A percentile compares a stretch with the other conserved stretches of the same genome.
phyloP scores from a whole-genome alignment of 2,797 vertebrate species.

The Danionella dracula region DNA sequence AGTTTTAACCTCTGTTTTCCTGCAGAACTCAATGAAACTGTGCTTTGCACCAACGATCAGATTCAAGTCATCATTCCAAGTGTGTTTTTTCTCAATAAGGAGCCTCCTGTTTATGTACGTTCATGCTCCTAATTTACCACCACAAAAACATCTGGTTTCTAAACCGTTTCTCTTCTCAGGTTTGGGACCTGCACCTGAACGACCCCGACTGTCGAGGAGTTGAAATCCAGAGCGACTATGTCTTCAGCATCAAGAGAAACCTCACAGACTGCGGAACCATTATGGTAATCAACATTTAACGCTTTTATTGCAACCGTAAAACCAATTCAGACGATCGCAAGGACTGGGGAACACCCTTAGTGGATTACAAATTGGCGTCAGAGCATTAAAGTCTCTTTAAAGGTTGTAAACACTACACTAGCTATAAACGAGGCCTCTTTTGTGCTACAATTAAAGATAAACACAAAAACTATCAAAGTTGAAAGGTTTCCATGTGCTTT shows the following conservation, averaged over 20 bases:
- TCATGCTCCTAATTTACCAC: background rate
- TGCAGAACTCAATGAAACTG: conserved; percentile 73
- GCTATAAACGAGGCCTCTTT: background rate
- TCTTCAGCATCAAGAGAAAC: conserved; percentile 72
- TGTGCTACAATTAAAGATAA: conserved; percentile 4
- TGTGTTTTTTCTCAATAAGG: conserved; percentile 69
- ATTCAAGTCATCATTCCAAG: conserved; percentile 72
- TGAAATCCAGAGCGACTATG: conserved; percentile 60
- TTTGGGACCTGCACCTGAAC: conserved; percentile 73
- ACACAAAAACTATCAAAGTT: conserved; percentile 18
- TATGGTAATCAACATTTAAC: conserved; percentile 48
- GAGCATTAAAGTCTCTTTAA: conserved; percentile 15
- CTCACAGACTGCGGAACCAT: conserved; percentile 67
- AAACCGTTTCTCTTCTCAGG: conserved; percentile 48
- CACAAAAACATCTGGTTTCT: background rate
- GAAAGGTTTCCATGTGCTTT: background rate
- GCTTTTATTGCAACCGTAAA: conserved; percentile 2
- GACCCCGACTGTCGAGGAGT: conserved; percentile 61
- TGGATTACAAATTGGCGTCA: background rate
- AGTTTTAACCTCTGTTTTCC: conserved; percentile 6
- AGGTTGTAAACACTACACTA: conserved; percentile 20
- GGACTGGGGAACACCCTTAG: background rate
- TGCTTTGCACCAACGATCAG: conserved; percentile 71
- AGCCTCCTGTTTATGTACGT: conserved; percentile 69
- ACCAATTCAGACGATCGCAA: background rate